Percentiles rank a stretch among this genome's conserved stretches.
phyloP scores from a whole-genome alignment of 2,888 invertebrate species.

The Oscheius myriophilus region DNA sequence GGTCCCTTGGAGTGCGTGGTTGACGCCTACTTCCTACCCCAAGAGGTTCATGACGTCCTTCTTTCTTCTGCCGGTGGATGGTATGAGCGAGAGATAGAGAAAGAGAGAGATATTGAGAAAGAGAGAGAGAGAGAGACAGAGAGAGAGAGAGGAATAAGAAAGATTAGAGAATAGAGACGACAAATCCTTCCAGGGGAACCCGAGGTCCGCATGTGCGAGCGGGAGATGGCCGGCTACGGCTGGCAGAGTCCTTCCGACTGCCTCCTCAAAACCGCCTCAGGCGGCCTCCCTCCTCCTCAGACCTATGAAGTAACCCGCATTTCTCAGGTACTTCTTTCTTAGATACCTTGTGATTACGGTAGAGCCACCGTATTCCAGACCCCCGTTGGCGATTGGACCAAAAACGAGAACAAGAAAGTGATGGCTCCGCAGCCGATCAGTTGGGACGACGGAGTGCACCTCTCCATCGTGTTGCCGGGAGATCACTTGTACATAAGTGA shows the following conservation, averaged over 20 bases:
- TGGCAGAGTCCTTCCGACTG: slow-evolving; percentile 47
- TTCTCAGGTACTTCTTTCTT: slow-evolving; percentile 32
- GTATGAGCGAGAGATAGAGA: slow-evolving; percentile 19
- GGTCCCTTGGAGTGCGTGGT: slow-evolving; percentile 63
- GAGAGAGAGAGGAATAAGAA: too few species aligned
- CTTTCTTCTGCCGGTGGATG: slow-evolving; percentile 57
- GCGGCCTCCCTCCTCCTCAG: slow-evolving; percentile 67
- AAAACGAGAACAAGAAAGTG: background rate
- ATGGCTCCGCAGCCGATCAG: slow-evolving; percentile 43
- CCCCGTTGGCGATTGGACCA: background rate
- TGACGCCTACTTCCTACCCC: slow-evolving; percentile 56
- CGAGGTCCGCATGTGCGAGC: slow-evolving; percentile 42
- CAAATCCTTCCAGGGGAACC: slow-evolving; percentile 39
- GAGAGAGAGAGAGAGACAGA: too few species aligned
- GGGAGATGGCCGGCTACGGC: slow-evolving; percentile 49
- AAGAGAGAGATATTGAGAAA: too few species aligned
- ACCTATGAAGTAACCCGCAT: slow-evolving; percentile 63
- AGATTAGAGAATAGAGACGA: too few species aligned
- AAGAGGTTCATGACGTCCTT: slow-evolving; percentile 58
- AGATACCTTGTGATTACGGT: background rate
- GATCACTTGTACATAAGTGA: slow-evolving; percentile 47
- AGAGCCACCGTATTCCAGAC: background rate
- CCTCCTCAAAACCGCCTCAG: slow-evolving; percentile 38
- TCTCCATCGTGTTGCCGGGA: slow-evolving; percentile 42
- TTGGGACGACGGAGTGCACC: slow-evolving; percentile 33